phyloP scores from a whole-genome alignment of 2,797 vertebrate genomes.

The Periophthalmus magnuspinnatus region DNA sequence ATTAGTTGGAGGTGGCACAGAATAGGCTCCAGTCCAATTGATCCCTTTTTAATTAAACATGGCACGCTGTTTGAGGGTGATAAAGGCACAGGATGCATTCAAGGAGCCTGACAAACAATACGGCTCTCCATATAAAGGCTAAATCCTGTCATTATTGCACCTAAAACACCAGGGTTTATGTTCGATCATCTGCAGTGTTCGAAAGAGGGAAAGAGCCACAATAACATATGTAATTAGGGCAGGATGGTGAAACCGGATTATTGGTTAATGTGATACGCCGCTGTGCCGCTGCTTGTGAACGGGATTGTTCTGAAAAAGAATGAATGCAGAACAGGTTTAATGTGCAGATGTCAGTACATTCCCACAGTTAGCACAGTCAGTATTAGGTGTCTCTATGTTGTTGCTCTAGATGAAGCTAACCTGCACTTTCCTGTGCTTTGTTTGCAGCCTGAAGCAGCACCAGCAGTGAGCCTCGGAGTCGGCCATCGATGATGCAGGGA shows the following conservation, averaged over 20 bases:
- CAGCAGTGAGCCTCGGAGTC: slow-evolving; percentile 68
- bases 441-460: slow-evolving; percentile 78
- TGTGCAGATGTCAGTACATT: slow-evolving; percentile 14
- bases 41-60: slow-evolving; percentile 62
- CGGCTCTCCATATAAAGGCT: slow-evolving; percentile 51
- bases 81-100: slow-evolving; percentile 59
- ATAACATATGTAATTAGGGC: slow-evolving; percentile 54
- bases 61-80: slow-evolving; percentile 39
- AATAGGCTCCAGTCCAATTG: slow-evolving; percentile 44
- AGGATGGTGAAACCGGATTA: slow-evolving; percentile 57
- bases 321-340: slow-evolving; percentile 19
- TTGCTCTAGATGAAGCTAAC: slow-evolving; percentile 54
- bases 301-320: slow-evolving; percentile 26
- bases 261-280: slow-evolving; percentile 43
- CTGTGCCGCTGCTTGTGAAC: slow-evolving; percentile 20
- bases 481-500: slow-evolving; percentile 32
- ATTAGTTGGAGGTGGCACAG: slow-evolving; percentile 32
- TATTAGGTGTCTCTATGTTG: background rate
- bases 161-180: slow-evolving; percentile 55
- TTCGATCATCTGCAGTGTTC: slow-evolving; percentile 51
- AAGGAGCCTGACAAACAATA: slow-evolving; percentile 55
- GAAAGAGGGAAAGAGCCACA: slow-evolving; percentile 51
- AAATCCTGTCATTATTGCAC: slow-evolving; percentile 58
- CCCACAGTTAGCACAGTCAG: background rate
- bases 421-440: slow-evolving; percentile 59